Base-by-base conservation (phyloP, 2,113 vertebrate species). In the Sula dactylatra region DNA sequence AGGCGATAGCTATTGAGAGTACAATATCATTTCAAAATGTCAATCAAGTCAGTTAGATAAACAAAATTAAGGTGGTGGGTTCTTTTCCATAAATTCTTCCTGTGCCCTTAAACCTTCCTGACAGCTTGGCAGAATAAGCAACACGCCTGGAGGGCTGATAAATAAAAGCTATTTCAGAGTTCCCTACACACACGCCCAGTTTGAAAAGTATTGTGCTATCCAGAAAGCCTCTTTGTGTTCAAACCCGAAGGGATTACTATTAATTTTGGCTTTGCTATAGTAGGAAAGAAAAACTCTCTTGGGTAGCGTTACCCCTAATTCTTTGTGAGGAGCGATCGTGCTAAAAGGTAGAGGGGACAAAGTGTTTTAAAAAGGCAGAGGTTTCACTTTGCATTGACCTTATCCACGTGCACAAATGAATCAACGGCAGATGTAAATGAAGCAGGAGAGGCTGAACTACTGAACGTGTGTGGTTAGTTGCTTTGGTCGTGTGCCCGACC, bases 161-260 rank as follows among this genome's bases (percentile, higher is more conserved):
- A 96, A 74, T 78, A 73, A 55, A 50, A 83, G 40, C 66, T 86
- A 7, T 62, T 70, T 62, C 31, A 20, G 88, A 82, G 66, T n/a
- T 76, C 25, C 65, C 38, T 83, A 40, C 25, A 2, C 38, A 47
- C n/a, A 16, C 1, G 0, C 32, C 6, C 4, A 1, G 18, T 54
- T 69, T 55, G 40, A 21, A 26, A 34, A 92, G 59, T 31, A 5
- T 19, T 36, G 66, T 61, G 1, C 61, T 62, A 3, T 2, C 83
- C 86, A 34, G 32, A 25, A 61, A 69, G 13, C 3, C 84, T 44
- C 66, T 44, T 34, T 10, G 25, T 65, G 54, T 42, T 70, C 59
- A 54, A 3, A 13, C 50, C 85, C 71, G 7, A 6, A 6, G 79
- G 88, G 61, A 42, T 44, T 10, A 0, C 64, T 73, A 2, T 13